Evolutionary conservation across 2,113 vertebrate species (phyloP).

Genomic region (Quiscalus mexicanus): DNA sequence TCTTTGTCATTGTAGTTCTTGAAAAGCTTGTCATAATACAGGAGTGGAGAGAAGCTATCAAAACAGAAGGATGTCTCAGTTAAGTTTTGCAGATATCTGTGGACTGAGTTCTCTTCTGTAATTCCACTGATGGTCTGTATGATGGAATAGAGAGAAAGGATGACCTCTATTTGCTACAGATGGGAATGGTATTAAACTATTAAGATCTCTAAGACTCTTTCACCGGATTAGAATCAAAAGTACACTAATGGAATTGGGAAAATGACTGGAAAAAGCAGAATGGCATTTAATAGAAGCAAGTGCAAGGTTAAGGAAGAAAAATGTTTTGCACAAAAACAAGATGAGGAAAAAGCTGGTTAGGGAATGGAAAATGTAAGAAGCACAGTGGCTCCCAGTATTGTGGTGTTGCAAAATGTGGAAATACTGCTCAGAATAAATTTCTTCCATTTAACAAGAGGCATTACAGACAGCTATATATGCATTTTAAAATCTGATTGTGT

Average conservation of each 20-base stretch:
- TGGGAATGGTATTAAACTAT: neutral
- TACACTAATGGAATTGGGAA: neutral
- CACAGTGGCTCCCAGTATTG: rapidly evolving
- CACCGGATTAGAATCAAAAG: neutral
- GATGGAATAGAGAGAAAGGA: neutral
- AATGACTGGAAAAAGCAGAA: neutral
- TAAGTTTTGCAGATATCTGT: neutral
- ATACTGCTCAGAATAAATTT: neutral
- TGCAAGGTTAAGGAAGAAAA: neutral
- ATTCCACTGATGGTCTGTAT: neutral
- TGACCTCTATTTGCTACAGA: neutral
- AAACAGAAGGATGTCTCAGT: neutral
- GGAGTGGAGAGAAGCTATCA: neutral
- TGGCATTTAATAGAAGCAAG: neutral
- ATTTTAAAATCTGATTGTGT: neutral
- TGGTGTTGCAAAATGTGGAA: neutral
- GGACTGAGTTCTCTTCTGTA: neutral
- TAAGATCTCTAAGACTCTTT: neutral
- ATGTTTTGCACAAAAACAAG: neutral
- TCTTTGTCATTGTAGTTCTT: neutral
- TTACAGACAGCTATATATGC: neutral
- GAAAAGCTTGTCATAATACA: neutral
- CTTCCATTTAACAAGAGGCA: neutral
- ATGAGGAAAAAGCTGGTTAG: neutral
- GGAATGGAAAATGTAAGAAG: neutral